Conservation (phyloP, 2,888 invertebrate species). For the Diplazon laetatorius region DNA sequence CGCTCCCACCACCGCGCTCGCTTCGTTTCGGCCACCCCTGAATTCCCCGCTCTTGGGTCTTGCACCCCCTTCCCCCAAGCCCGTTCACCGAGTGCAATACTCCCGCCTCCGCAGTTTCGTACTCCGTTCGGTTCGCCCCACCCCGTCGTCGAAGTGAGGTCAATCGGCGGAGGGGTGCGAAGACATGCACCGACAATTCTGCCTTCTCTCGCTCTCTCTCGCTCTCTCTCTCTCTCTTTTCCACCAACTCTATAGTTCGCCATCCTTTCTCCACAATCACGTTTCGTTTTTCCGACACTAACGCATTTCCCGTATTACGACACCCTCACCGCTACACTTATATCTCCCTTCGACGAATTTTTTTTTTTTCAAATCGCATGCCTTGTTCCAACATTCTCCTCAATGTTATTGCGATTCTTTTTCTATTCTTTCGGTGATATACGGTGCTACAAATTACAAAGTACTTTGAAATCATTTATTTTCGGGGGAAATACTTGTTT, state of each 20-base stretch:
- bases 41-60: conserved; percentile 7
- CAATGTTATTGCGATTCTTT: background rate
- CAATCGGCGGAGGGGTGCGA: conserved; percentile 68
- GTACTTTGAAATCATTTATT: too few species aligned
- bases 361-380: background rate
- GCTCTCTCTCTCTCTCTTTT: conserved; percentile 65
- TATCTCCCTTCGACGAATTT: background rate
- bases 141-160: conserved; percentile 68
- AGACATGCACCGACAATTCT: conserved; percentile 63
- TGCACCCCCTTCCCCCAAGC: background rate
- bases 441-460: too few species aligned
- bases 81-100: conserved; percentile 26
- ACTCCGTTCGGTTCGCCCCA: conserved; percentile 51
- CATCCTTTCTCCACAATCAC: conserved; percentile 16
- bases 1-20: conserved; percentile 35
- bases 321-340: conserved; percentile 58
- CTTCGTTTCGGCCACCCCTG: conserved; percentile 60
- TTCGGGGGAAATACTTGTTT: too few species aligned
- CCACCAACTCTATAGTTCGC: conserved; percentile 25
- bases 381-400: background rate
- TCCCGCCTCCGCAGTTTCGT: conserved; percentile 32
- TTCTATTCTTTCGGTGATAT: too few species aligned
- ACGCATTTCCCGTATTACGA: conserved; percentile 61
- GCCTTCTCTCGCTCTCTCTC: conserved; percentile 33
- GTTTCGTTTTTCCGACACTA: conserved; percentile 43